Percentiles rank a stretch among this genome's conserved stretches.
phyloP scores from a whole-genome alignment of 2,113 vertebrate species.

The Prunella himalayana region DNA sequence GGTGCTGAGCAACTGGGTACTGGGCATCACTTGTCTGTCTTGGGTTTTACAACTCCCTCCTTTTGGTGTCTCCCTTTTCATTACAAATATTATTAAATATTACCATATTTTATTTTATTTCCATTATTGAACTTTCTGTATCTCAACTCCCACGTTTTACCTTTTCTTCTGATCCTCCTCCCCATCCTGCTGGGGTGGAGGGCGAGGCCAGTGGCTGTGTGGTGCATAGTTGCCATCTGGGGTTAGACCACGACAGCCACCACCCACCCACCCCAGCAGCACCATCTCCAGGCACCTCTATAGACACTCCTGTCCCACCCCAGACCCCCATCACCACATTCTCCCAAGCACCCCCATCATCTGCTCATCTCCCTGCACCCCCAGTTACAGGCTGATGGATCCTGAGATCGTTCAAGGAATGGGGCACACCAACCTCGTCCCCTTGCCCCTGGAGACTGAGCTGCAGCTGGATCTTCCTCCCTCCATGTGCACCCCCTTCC shows the following conservation, averaged over 20 bases:
- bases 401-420: not conserved
- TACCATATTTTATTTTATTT: not conserved
- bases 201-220: not conserved
- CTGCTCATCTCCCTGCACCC: no score
- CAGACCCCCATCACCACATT: accelerated
- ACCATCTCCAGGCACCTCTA: not conserved
- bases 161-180: not conserved
- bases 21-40: not conserved
- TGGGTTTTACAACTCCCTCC: not conserved
- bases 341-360: accelerated
- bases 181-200: no score
- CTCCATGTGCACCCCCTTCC: not conserved
- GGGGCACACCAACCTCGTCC: not conserved
- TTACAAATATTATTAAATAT: not conserved
- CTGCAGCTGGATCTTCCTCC: accelerated
- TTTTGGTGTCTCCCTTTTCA: not conserved
- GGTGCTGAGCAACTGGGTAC: not conserved
- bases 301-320: accelerated
- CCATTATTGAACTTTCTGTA: not conserved
- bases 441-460: accelerated
- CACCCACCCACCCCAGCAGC: accelerated
- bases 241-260: not conserved
- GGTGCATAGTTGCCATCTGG: not conserved
- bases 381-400: not conserved
- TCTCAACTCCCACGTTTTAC: not conserved